These are phyloP conservation scores for Anthonomus grandis DNA, from an alignment of 1,140 invertebrate genomes.

Conservation along the genomic window DNA sequence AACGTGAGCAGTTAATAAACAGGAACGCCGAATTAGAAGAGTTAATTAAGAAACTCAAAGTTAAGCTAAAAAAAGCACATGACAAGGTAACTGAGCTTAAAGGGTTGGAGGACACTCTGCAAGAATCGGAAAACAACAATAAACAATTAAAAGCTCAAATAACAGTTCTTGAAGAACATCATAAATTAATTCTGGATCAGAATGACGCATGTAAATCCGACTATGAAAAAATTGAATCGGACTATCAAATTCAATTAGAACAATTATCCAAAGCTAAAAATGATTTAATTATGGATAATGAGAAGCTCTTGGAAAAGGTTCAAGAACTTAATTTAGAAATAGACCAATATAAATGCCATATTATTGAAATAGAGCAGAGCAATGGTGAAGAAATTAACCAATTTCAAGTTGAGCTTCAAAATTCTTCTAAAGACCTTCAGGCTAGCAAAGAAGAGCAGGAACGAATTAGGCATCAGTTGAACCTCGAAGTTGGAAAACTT, in stretches of 20 bases:
- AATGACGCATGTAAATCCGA: constrained; percentile 55
- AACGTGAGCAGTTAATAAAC: constrained; percentile 55
- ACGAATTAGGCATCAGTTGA: neutral
- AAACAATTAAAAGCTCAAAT: constrained; percentile 46
- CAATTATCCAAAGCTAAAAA: constrained; percentile 54
- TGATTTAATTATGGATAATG: constrained; percentile 47
- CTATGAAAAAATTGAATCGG: constrained; percentile 58
- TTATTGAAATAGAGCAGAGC: constrained; percentile 40
- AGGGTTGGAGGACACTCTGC: constrained; percentile 14
- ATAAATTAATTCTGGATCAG: constrained; percentile 53
- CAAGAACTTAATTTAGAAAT: constrained; percentile 51
- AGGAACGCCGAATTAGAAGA: constrained; percentile 47
- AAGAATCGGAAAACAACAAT: constrained; percentile 36
- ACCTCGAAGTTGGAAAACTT: neutral
- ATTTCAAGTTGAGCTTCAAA: neutral
- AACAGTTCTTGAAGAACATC: constrained; percentile 50
- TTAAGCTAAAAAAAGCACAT: constrained; percentile 53
- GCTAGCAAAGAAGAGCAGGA: constrained; percentile 8
- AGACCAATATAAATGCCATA: constrained; percentile 52
- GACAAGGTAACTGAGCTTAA: constrained; percentile 34
- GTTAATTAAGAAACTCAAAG: constrained; percentile 50
- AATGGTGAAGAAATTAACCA: constrained; percentile 17
- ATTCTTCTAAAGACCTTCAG: constrained; percentile 3
- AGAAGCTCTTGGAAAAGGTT: constrained; percentile 53
- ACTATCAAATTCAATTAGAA: constrained; percentile 60